phyloP scores from a whole-genome alignment of 2,113 vertebrate genomes.

The Heterocephalus glaber region DNA sequence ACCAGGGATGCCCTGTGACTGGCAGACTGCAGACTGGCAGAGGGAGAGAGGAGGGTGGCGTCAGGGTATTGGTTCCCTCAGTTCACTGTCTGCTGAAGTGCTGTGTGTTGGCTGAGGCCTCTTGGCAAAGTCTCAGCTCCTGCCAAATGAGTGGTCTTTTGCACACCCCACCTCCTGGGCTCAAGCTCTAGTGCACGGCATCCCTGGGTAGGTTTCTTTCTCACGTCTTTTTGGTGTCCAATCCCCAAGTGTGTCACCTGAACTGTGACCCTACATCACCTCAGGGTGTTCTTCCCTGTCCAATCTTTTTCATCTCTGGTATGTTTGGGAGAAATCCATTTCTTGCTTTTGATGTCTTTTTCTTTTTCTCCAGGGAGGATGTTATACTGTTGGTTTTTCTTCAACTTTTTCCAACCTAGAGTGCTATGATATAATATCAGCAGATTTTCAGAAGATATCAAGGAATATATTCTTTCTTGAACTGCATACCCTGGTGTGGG shows the following conservation, averaged over 20 bases:
- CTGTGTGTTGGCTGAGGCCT: accelerated
- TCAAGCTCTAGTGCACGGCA: background rate
- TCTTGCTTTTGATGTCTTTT: slow-evolving; percentile 21
- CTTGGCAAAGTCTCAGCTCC: background rate
- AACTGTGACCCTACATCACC: background rate
- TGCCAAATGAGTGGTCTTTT: background rate
- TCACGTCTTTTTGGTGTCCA: background rate
- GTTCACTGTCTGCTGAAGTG: background rate
- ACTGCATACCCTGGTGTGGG: background rate
- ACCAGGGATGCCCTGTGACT: background rate
- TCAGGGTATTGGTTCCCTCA: no score
- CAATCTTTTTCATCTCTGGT: background rate
- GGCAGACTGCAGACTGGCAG: background rate
- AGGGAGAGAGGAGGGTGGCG: background rate
- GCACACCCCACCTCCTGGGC: background rate
- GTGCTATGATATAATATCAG: slow-evolving; percentile 19
- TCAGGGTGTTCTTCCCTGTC: background rate
- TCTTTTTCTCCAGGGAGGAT: background rate
- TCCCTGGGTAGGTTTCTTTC: background rate
- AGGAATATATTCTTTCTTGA: background rate
- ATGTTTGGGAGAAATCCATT: background rate
- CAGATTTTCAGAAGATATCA: background rate
- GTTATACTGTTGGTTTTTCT: slow-evolving; percentile 14
- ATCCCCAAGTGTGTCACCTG: background rate
- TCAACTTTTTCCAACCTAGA: slow-evolving; percentile 14